Evolutionary conservation across 2,888 invertebrate genomes (phyloP), one percentile per base, ranked within the genome.

Genomic region (Amiota mariae): DNA sequence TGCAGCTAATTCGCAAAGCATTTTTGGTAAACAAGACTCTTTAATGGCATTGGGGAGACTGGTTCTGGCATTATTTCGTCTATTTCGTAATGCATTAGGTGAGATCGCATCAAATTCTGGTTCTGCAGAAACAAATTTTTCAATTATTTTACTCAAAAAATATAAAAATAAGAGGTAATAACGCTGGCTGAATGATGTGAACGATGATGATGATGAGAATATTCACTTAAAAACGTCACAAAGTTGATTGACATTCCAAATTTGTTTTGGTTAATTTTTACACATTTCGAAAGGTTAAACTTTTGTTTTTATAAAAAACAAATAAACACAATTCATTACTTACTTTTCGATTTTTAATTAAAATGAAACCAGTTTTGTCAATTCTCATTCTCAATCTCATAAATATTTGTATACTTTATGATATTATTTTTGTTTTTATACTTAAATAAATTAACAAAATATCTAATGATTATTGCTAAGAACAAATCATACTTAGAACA

Each of bases 1-100:
- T 4, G 90, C 87, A 2, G 90, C 89, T 85, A 90, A 86, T 80
- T 90, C 90, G 73, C 90, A 90, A 0, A 90, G 80, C 88, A 90
- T 88, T 81, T 90, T 90, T 9, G 90, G 90, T 73, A 90, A 77
- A 73, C 90, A 90, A 2, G 89, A 88, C 66, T 90, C 90, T 74
- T 89, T 85, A 56, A 90, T 88, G 75, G 90, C 86, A 76, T 89
- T 89, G 51, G 89, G 84, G 8, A 90, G 76, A 75, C 89, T 88
- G 0, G 85, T 79, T 75, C 88, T 89, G 1, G 81, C 79, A 13
- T 76, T 68, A 59, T 79, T 79, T 63, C 82, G 80, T 71, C 79
- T 82, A 61, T 82, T 78, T 46, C 85, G 80, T 36, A 86, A 73
- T 10, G 81, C 79, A 9, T 85, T 81, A 18, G 82, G 80, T 0